These are phyloP conservation scores for Apoderus coryli DNA, from an alignment of 2,888 invertebrate species.

Conservation along the genomic window DNA sequence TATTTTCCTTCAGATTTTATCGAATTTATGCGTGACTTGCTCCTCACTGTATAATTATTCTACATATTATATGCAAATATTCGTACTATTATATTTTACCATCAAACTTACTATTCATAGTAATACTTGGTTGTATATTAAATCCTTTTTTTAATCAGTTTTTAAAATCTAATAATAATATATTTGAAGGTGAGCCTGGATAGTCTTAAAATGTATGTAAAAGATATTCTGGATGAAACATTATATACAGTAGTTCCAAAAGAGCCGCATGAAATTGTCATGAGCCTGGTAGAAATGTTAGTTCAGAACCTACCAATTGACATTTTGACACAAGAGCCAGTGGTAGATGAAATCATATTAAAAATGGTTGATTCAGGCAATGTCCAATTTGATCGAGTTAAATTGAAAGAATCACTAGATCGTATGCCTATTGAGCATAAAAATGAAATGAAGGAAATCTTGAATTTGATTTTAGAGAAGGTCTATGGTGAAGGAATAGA, in stretches of 20 bases:
- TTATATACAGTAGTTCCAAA: conserved; percentile 20
- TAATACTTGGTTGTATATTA: no score
- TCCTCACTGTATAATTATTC: no score
- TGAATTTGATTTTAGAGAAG: conserved; percentile 23
- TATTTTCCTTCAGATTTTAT: no score
- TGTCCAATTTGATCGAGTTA: conserved; percentile 17
- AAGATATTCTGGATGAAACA: conserved; percentile 22
- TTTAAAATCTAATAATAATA: conserved; percentile 3
- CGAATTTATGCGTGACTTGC: no score
- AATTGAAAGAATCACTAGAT: conserved; percentile 15
- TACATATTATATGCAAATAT: no score
- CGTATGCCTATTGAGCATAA: conserved; percentile 14
- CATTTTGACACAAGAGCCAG: conserved; percentile 14
- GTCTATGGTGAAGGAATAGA: conserved; percentile 27
- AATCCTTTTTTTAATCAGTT: not conserved
- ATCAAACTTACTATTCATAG: no score
- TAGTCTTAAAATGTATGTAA: conserved; percentile 16
- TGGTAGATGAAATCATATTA: conserved; percentile 17
- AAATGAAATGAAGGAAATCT: conserved; percentile 20
- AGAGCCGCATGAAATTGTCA: conserved; percentile 21
- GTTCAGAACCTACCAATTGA: conserved; percentile 21
- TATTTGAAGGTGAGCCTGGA: conserved; percentile 20
- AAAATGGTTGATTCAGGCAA: no score
- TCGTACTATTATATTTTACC: no score
- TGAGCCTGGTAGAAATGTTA: conserved; percentile 21